Conservation (phyloP, 2,888 invertebrate genomes). For the Acrobasis suavella region DNA sequence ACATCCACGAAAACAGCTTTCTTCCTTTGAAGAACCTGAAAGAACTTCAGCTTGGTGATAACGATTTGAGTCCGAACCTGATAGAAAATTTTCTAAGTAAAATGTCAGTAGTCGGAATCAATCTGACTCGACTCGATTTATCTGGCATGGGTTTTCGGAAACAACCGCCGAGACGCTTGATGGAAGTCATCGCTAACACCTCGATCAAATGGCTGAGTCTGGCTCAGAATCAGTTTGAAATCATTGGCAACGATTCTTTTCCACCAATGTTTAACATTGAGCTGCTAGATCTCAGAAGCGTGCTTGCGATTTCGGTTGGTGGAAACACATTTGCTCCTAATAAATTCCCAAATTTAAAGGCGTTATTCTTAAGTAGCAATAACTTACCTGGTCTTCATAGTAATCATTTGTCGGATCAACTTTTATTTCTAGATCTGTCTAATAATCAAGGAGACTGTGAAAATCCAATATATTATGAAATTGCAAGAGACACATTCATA, state of each 20-base stretch:
- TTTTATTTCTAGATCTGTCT: constrained; percentile 77
- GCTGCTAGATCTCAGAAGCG: constrained; percentile 79
- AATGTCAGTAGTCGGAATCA: constrained; percentile 58
- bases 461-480: constrained; percentile 74
- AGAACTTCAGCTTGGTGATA: constrained; percentile 77
- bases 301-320: constrained; percentile 71
- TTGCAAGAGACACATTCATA: constrained; percentile 73
- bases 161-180: constrained; percentile 66
- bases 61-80: constrained; percentile 69
- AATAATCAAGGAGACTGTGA: constrained; percentile 69
- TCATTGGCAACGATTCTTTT: constrained; percentile 73
- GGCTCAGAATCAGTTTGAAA: constrained; percentile 81
- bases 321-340: constrained; percentile 68
- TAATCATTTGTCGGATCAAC: constrained; percentile 70
- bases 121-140: constrained; percentile 72
- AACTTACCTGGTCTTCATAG: constrained; percentile 77
- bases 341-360: constrained; percentile 77
- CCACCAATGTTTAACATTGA: constrained; percentile 80
- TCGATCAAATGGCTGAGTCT: constrained; percentile 74
- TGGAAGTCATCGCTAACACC: constrained; percentile 75
- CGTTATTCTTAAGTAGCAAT: constrained; percentile 77
- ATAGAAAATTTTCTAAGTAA: constrained; percentile 66
- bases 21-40: constrained; percentile 66
- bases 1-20: constrained; percentile 77
- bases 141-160: constrained; percentile 80